Base-by-base conservation (phyloP, 2,797 vertebrate genomes). In the Enteromius unitaeniatus region DNA sequence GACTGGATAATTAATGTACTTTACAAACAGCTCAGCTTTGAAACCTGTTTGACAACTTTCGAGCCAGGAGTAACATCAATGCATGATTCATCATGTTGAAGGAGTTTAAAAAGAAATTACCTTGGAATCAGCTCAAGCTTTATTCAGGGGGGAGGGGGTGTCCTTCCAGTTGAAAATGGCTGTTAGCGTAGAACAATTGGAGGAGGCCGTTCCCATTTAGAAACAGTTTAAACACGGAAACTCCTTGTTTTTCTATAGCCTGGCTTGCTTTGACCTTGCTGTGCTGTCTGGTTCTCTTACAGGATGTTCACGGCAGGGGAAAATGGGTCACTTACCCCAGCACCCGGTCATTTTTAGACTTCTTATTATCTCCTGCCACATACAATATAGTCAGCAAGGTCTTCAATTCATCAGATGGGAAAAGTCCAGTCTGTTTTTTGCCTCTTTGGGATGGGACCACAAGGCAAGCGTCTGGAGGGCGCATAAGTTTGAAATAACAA, bases 161-260 rank as follows among this genome's bases (percentile, higher is more conserved):
- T 76, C 84, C 87, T 86, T 88, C 55, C 62, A 53, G 42, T 73
- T 84, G 85, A 84, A 88, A 85, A 84, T 49, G 78, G n/a, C 74
- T 72, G 55, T 45, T 80, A 62, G 74, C 14, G 8, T 58, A 90
- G 89, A 92, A 95, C 93, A 94, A 94, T 94, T 90, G 91, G 89
- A 93, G 90, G 91, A 92, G 92, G 88, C 87, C 40, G 86, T 84
- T 90, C 87, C 88, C 86, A 89, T 89, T 86, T 37, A 89, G 83
- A 58, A 45, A 82, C n/a, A 88, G 90, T 94, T 93, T 93, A 92
- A 86, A 88, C 77, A 93, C 84, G 94, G 92, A 94, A 94, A 86
- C 81, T 64, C 87, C 70, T 87, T 87, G 85, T 80, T 86, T 88
- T 88, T 87, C 88, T 89, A 51, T 82, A 11, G 76, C 60, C 73